Evolutionary conservation across 2,888 invertebrate species (phyloP).

Genomic region (Aplocera efformata): DNA sequence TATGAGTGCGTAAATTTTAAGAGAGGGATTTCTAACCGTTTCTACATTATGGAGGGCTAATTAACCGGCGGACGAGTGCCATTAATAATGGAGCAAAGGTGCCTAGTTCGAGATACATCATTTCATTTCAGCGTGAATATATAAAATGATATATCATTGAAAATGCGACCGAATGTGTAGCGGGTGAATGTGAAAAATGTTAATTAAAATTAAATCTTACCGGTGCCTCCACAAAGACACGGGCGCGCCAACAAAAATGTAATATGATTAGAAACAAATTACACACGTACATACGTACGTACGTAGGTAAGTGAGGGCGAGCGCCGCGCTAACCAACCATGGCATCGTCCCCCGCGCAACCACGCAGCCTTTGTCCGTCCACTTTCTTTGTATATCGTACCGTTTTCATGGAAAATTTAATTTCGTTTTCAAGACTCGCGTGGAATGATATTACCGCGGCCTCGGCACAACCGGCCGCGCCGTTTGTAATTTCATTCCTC

Average conservation of each 20-base stretch:
- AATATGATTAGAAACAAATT: slow-evolving; percentile 77
- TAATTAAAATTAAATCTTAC: slow-evolving; percentile 49
- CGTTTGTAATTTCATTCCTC: slow-evolving; percentile 73
- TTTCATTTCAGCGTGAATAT: slow-evolving; percentile 7
- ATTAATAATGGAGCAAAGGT: slow-evolving; percentile 27
- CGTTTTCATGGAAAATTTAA: slow-evolving; percentile 80
- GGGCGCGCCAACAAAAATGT: slow-evolving; percentile 52
- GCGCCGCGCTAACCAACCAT: slow-evolving; percentile 60
- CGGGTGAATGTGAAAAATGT: slow-evolving; percentile 55
- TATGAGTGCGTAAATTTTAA: slow-evolving; percentile 68
- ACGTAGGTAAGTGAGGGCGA: slow-evolving; percentile 27
- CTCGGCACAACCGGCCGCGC: slow-evolving; percentile 47
- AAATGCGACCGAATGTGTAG: slow-evolving; percentile 52
- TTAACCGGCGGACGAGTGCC: slow-evolving; percentile 57
- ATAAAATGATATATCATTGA: slow-evolving; percentile 11
- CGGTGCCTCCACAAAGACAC: slow-evolving; percentile 39
- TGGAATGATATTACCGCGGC: slow-evolving; percentile 76
- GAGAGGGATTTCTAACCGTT: slow-evolving; percentile 66
- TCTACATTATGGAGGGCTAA: slow-evolving; percentile 77
- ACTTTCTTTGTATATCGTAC: slow-evolving; percentile 79
- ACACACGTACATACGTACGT: slow-evolving; percentile 58
- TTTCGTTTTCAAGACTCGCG: slow-evolving; percentile 80
- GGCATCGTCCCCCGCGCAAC: slow-evolving; percentile 51
- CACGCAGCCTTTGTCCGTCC: slow-evolving; percentile 71
- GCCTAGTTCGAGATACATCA: slow-evolving; percentile 17